Evolutionary conservation across 2,113 vertebrate species (phyloP).

Genomic region (Silurus asotus): DNA sequence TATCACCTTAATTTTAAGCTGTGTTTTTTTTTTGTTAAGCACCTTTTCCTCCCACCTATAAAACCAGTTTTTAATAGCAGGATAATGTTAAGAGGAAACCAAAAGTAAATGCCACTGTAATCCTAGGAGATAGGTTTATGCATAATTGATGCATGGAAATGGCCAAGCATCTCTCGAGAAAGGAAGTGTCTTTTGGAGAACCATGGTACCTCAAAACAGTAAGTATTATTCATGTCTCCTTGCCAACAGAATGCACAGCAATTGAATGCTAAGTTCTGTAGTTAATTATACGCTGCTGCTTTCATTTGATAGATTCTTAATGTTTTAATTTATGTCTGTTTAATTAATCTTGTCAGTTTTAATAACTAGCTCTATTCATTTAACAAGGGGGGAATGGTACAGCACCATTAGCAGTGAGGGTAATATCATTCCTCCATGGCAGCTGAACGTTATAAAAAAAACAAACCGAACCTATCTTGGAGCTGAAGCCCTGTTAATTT

Average conservation of each 20-base stretch:
- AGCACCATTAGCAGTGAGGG: conserved; percentile 51
- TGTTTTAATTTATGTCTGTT: conserved; percentile 65
- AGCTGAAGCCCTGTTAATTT: conserved; percentile 40
- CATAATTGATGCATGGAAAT: conserved; percentile 31
- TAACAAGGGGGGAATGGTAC: conserved; percentile 53
- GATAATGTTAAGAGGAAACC: neutral
- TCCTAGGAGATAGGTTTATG: conserved; percentile 20
- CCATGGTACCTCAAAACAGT: conserved; percentile 31
- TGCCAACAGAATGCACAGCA: conserved; percentile 54
- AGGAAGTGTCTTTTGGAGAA: conserved; percentile 16
- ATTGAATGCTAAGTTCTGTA: conserved; percentile 54
- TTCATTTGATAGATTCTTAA: conserved; percentile 63
- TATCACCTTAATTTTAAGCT: neutral
- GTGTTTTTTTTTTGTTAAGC: neutral
- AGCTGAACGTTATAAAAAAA: conserved; percentile 45
- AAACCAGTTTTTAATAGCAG: conserved; percentile 18
- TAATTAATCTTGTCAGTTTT: conserved; percentile 67
- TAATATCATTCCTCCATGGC: conserved; percentile 47
- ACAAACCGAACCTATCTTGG: conserved; percentile 43
- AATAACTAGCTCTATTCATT: conserved; percentile 61
- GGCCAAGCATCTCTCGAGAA: conserved; percentile 31
- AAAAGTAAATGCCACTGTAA: conserved; percentile 5
- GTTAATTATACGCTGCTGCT: conserved; percentile 60
- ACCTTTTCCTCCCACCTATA: neutral
- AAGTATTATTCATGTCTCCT: conserved; percentile 46